These are phyloP conservation scores for Onychostruthus taczanowskii DNA, from an alignment of 2,113 vertebrate genomes.

Conservation along the genomic window DNA sequence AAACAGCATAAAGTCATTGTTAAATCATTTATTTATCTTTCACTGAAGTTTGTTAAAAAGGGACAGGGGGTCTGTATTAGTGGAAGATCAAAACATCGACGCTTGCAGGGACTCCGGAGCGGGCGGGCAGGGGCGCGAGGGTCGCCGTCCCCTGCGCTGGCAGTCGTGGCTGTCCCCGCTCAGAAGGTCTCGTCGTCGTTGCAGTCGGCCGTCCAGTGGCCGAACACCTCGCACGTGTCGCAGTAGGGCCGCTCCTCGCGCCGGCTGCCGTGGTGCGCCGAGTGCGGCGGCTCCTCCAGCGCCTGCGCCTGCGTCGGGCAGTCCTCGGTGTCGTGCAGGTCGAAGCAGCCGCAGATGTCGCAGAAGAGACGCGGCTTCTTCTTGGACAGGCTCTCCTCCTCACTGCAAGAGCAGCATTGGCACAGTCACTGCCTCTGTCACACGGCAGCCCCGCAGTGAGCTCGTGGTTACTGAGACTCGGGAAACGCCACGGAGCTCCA, in stretches of 20 bases:
- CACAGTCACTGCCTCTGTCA: background rate
- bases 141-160: background rate
- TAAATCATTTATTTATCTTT: conserved; percentile 60
- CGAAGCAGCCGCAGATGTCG: conserved; percentile 98
- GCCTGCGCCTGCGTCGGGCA: conserved; percentile 92
- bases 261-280: conserved; percentile 88
- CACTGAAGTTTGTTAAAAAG: conserved; percentile 33
- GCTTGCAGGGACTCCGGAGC: background rate
- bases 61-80: background rate
- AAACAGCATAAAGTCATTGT: conserved; percentile 56
- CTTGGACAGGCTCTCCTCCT: conserved; percentile 78
- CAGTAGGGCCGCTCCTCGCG: conserved; percentile 92
- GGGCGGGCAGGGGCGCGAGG: background rate
- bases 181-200: conserved; percentile 97
- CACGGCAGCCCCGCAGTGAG: accelerated
- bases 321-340: conserved; percentile 95
- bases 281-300: conserved; percentile 89
- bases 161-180: background rate
- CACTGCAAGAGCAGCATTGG: conserved; percentile 39
- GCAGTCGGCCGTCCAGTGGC: conserved; percentile 91
- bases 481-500: background rate
- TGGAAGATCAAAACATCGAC: conserved; percentile 41
- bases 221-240: conserved; percentile 93
- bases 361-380: conserved; percentile 97
- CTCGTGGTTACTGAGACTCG: accelerated